Evolutionary conservation across 2,888 invertebrate species (phyloP).

Genomic region (Netelia virgata): DNA sequence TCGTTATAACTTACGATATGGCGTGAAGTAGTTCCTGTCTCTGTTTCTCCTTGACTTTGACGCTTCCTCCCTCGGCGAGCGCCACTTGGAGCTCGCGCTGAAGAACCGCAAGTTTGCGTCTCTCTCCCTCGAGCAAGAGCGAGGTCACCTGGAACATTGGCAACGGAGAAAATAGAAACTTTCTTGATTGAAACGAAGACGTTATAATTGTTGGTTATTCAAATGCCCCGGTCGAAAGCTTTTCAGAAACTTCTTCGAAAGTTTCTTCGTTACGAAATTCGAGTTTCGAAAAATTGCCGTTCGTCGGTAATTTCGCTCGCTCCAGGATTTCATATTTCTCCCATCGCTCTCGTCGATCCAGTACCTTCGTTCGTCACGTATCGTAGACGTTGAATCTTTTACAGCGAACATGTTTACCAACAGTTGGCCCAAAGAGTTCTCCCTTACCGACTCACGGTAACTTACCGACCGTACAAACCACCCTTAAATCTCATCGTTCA

Average conservation of each 20-base stretch:
- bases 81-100: conserved; percentile 89
- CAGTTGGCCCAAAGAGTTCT: conserved; percentile 20
- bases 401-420: neutral
- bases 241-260: neutral
- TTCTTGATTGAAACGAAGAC: neutral
- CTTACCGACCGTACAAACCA: neutral
- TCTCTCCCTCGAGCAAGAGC: conserved; percentile 89
- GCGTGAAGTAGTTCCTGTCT: conserved; percentile 88
- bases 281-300: neutral
- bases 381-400: neutral
- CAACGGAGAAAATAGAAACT: neutral
- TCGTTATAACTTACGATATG: conserved; percentile 87
- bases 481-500: neutral
- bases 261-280: neutral
- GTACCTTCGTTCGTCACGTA: neutral
- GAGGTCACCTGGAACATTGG: conserved; percentile 88
- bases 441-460: conserved; percentile 40
- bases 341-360: neutral
- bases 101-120: conserved; percentile 88
- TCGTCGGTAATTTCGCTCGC: neutral
- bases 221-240: neutral
- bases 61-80: conserved; percentile 88
- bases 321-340: neutral
- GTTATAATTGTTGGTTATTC: neutral
- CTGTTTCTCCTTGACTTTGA: conserved; percentile 89